phyloP scores from a whole-genome alignment of 2,888 invertebrate genomes.

The Spilosoma lubricipeda region DNA sequence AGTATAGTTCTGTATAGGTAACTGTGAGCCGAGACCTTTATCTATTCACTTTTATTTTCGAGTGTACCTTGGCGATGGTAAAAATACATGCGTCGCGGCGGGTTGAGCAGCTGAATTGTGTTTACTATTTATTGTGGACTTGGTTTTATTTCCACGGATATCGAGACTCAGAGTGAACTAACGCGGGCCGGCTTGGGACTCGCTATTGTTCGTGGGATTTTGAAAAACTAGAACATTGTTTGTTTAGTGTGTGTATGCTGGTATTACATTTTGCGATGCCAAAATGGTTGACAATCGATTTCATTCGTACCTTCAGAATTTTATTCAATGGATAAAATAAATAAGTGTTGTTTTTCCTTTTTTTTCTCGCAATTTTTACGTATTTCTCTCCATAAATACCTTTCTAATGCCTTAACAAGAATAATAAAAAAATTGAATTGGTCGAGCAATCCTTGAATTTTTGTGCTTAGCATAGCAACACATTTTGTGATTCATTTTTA shows the following conservation, averaged over 20 bases:
- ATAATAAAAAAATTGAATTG: too few species aligned
- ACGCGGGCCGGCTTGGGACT: neutral
- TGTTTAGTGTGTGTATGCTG: neutral
- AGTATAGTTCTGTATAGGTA: neutral
- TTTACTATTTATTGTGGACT: constrained; percentile 11
- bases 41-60: constrained; percentile 32
- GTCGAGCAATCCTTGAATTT: too few species aligned
- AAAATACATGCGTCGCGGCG: constrained; percentile 8
- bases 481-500: too few species aligned
- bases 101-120: constrained; percentile 16
- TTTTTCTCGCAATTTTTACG: too few species aligned
- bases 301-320: too few species aligned
- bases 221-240: neutral
- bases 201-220: neutral
- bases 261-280: neutral
- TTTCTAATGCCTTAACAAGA: too few species aligned
- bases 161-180: neutral
- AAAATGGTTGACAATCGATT: neutral
- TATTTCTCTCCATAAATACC: too few species aligned
- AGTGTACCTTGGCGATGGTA: constrained; percentile 12
- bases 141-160: constrained; percentile 11
- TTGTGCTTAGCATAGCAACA: too few species aligned
- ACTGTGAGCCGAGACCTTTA: neutral
- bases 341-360: too few species aligned
- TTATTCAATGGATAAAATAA: too few species aligned